Conservation (phyloP, 2,888 invertebrate genomes). For the Trissolcus brochymenae region DNA sequence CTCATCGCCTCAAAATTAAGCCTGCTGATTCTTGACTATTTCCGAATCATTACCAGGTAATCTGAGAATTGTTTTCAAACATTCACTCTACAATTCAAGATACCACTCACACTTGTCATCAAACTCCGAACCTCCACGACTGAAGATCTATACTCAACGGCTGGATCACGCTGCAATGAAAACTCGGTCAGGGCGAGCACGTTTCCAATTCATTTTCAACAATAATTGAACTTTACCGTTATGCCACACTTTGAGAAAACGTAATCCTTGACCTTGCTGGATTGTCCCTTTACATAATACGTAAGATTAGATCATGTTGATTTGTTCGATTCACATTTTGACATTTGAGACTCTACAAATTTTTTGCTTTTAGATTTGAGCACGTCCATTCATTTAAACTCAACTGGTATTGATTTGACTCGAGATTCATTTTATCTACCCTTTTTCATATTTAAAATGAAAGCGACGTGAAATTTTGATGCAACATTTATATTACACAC, state of each 20-base stretch:
- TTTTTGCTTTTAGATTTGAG: too few relatives aligned
- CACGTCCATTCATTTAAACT: too few relatives aligned
- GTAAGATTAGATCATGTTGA: background rate
- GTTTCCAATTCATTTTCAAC: background rate
- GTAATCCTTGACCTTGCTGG: background rate
- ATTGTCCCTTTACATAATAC: background rate
- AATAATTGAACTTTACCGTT: background rate
- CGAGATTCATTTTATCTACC: too few relatives aligned
- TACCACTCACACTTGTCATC: background rate
- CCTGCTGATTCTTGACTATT: background rate
- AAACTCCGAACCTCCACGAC: constrained; percentile 68
- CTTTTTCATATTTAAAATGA: too few relatives aligned
- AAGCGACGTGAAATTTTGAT: too few relatives aligned
- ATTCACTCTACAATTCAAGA: constrained; percentile 60
- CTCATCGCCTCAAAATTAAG: background rate
- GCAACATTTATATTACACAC: too few relatives aligned
- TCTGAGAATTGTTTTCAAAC: constrained; percentile 68
- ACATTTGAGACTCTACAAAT: too few relatives aligned
- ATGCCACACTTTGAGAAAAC: background rate
- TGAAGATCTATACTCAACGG: constrained; percentile 27
- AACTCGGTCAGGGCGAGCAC: constrained; percentile 21
- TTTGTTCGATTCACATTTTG: too few relatives aligned
- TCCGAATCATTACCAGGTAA: constrained; percentile 75
- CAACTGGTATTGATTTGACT: too few relatives aligned
- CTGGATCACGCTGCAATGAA: constrained; percentile 2